Percentiles rank a stretch among this genome's conserved stretches.
Conservation (phyloP, 1,140 invertebrate genomes). For the Zophobas atratus region DNA sequence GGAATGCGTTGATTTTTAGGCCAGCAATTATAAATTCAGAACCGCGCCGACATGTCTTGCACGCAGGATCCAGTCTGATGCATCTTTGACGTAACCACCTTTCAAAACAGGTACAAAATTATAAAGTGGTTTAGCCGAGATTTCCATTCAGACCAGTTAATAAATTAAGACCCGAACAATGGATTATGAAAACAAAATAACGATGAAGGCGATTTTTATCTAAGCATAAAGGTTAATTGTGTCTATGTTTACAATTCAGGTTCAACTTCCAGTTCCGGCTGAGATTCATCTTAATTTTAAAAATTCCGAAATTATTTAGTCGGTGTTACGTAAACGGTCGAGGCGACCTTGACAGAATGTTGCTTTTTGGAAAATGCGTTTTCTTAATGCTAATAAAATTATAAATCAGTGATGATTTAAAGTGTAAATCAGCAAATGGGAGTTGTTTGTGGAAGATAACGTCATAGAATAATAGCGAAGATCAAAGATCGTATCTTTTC, state of each 20-base stretch:
- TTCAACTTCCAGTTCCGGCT: slow-evolving; percentile 1
- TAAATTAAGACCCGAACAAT: not conserved
- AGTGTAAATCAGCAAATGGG: not conserved
- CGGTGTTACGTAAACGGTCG: slow-evolving; percentile 4
- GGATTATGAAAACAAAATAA: not conserved
- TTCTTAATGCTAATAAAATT: slow-evolving; percentile 20
- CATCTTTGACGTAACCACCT: slow-evolving; percentile 33
- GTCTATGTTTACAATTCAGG: not conserved
- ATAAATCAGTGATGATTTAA: slow-evolving; percentile 30
- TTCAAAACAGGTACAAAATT: slow-evolving; percentile 11
- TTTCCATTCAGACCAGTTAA: not conserved
- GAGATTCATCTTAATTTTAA: not conserved
- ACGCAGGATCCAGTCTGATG: slow-evolving; percentile 35
- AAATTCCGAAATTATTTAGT: slow-evolving; percentile 11
- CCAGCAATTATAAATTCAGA: slow-evolving; percentile 38
- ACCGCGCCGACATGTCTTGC: slow-evolving; percentile 35
- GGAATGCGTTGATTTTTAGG: slow-evolving; percentile 42
- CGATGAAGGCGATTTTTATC: not conserved
- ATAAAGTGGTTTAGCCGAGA: not conserved
- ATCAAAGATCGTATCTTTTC: slow-evolving; percentile 27
- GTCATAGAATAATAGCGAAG: slow-evolving; percentile 8
- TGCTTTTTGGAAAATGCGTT: slow-evolving; percentile 7
- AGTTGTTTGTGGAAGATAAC: slow-evolving; percentile 18
- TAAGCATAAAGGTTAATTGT: not conserved
- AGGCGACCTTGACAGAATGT: slow-evolving; percentile 2